Evolutionary conservation across 2,113 vertebrate species (phyloP).

Genomic region (Oreochromis niloticus): DNA sequence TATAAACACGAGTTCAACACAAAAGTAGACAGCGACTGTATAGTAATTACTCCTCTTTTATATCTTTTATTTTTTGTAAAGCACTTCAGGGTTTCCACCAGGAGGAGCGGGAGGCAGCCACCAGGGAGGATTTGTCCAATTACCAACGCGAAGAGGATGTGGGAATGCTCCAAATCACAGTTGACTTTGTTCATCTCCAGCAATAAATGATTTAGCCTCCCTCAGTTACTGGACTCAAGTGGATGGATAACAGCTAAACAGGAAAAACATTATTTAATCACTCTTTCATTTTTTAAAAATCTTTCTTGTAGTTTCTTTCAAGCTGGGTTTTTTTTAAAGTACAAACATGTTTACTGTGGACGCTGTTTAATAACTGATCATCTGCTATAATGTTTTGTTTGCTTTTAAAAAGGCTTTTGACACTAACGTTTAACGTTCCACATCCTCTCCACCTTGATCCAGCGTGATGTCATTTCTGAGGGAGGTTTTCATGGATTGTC

Average conservation of each 20-base stretch:
- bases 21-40: not conserved
- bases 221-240: not conserved
- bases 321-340: rapidly evolving
- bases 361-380: not conserved
- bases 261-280: not conserved
- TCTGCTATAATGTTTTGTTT: not conserved
- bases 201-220: not conserved
- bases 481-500: not conserved
- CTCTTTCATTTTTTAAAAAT: not conserved
- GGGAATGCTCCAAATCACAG: not conserved
- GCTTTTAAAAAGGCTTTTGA: not conserved
- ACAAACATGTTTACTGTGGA: not conserved
- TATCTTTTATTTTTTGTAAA: not conserved
- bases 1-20: not conserved
- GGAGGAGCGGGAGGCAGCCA: not conserved
- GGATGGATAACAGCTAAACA: not conserved
- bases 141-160: not conserved
- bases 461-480: not conserved
- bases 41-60: not conserved
- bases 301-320: not conserved
- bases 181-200: not conserved
- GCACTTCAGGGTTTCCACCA: not conserved
- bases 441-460: not conserved
- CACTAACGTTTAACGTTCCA: rapidly evolving
- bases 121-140: not conserved